Evolutionary conservation across 2,888 invertebrate genomes (phyloP), one percentile per base, ranked within the genome.

Genomic region (Clunio marinus): DNA sequence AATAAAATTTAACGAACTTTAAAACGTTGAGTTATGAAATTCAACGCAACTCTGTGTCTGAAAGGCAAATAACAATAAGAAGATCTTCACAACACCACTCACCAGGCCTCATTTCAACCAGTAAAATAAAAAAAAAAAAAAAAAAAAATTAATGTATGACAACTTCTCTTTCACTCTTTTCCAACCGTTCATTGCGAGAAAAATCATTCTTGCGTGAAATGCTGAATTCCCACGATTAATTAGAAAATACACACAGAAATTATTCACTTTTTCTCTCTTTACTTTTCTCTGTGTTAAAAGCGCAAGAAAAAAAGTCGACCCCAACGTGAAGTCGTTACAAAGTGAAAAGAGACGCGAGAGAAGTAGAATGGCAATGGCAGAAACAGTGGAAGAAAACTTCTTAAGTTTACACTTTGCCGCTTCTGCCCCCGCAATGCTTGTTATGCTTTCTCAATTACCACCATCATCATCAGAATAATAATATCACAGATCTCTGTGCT

Each of bases 171-270:
- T 28, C 32, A 8, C 32, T 27, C 2, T 27, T 27, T n/a, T 28
- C 17, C 59, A 8, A 22, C 28, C 5, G 10, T n/a, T 27, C 41
- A 22, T 63, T 24, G 45, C 62, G 25, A 24, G 45, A 27, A 46
- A 66, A 65, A 66, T 66, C 35, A 55, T 66, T 66, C 66, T 66
- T 55, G 35, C 66, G 35, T 66, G 66, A 66, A 66, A 66, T 66
- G 66, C 55, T 66, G 55, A 66, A 66, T 66, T 66, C 66, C 66
- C 66, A 66, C 66, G 66, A 66, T 66, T 66, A 66, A 66, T 66
- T 66, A 66, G 55, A 66, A 57, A 55, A 66, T 66, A 66, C 66
- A 66, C 51, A 66, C 66, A 46, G 55, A 66, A 66, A 66, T 55
- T 51, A 66, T 55, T 66, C 55, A 51, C 20, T 55, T 55, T 35